Percentiles rank a stretch among this genome's conserved stretches.
phyloP scores from a whole-genome alignment of 2,797 vertebrate species.

The Enteromius radiatus region DNA sequence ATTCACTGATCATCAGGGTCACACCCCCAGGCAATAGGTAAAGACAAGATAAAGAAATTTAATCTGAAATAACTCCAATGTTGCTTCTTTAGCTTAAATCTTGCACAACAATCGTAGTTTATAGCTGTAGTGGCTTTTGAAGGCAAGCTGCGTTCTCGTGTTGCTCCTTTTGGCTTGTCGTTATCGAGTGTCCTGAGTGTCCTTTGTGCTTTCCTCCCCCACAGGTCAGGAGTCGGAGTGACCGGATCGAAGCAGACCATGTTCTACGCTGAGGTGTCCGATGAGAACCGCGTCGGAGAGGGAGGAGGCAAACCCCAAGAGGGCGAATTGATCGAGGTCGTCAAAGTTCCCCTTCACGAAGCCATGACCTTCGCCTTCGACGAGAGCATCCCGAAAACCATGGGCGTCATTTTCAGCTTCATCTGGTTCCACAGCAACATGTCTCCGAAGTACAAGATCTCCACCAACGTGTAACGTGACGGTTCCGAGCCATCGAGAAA shows the following conservation, averaged over 20 bases:
- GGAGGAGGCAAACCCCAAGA: conserved; percentile 87
- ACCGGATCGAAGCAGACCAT: conserved; percentile 89
- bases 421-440: conserved; percentile 91
- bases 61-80: not conserved
- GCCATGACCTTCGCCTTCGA: conserved; percentile 88
- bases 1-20: not conserved
- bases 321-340: conserved; percentile 91
- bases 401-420: conserved; percentile 91
- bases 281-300: conserved; percentile 81
- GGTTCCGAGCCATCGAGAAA: conserved; percentile 1
- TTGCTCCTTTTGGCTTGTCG: not conserved
- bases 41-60: not conserved
- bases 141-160: not conserved
- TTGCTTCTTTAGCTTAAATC: not conserved
- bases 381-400: conserved; percentile 86
- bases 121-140: not conserved
- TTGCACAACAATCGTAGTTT: not conserved
- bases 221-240: conserved; percentile 90
- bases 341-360: conserved; percentile 87
- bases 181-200: not conserved
- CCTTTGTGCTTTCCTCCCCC: not conserved
- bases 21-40: not conserved
- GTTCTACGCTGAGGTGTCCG: conserved; percentile 93
- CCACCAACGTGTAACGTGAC: conserved; percentile 79
- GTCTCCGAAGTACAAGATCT: conserved; percentile 88